Evolutionary conservation across 2,113 vertebrate genomes (phyloP).

Genomic region (Rattus norvegicus): DNA sequence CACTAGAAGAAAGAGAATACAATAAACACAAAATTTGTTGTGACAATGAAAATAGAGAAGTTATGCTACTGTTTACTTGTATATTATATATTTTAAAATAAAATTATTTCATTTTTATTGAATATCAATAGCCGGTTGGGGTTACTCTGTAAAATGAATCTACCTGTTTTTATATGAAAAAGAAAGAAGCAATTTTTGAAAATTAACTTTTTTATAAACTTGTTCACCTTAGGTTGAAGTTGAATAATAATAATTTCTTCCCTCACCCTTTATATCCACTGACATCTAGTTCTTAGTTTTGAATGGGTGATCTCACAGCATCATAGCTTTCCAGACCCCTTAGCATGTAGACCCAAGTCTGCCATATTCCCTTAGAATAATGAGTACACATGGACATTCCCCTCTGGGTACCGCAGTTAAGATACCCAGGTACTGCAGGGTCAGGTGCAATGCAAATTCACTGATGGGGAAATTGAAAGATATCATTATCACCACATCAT

Average conservation of each 20-base stretch:
- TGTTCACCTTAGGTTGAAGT: neutral
- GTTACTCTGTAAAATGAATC: constrained; percentile 17
- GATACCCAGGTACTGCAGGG: constrained; percentile 4
- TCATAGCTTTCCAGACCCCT: neutral
- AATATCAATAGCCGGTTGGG: neutral
- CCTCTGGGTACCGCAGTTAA: neutral
- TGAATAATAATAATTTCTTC: neutral
- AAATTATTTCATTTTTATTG: neutral
- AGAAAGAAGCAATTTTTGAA: neutral
- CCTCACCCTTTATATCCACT: neutral
- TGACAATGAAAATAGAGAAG: neutral
- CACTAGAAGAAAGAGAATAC: neutral
- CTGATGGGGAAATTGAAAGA: constrained; percentile 71
- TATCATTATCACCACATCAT: constrained; percentile 50
- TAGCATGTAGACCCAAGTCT: constrained; percentile 1
- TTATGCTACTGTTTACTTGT: neutral
- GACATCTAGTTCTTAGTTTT: constrained; percentile 31
- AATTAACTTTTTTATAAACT: constrained; percentile 2
- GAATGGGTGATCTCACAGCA: neutral
- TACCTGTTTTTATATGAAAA: constrained; percentile 32
- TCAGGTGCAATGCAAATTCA: constrained; percentile 56
- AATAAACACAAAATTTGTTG: neutral
- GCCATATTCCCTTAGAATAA: constrained; percentile 57
- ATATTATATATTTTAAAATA: constrained; percentile 59
- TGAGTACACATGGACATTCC: constrained; percentile 31